Evolutionary conservation across 1,140 invertebrate species (phyloP), one percentile per base, ranked within the genome.

Genomic region (Rhopalosiphum maidis): DNA sequence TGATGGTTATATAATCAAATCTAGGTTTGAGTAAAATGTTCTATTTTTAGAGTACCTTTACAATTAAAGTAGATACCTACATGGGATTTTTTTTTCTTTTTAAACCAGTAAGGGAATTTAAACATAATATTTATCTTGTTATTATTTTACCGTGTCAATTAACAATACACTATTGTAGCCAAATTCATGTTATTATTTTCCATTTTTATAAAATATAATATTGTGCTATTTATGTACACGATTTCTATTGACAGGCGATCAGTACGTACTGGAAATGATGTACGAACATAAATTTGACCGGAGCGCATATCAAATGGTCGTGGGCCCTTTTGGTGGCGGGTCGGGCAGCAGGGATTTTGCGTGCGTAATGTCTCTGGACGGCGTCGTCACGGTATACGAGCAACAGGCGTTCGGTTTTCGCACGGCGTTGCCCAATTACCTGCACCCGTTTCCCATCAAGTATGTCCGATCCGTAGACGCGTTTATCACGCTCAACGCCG

Each of bases 291-390:
- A 95, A 51, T 95, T 98, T 94, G 96, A 95, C 60, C 96, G 96
- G 94, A 95, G 96, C 94, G 96, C 97, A 0, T 96, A 96, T 94
- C 97, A 96, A 94, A 95, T 98, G 93, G 96, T 96, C n/a, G 95
- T 96, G 89, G 98, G 98, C 41, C 96, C 97, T 2, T 99, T 99
- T 96, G 98, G 98, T 2, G 87, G 93, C 30, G 92, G 94, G 3
- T 96, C 97, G 9, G 96, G 96, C 95, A 96, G 96, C 11, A 96
- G 97, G 94, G 98, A 98, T 95, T 98, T 98, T 94, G 96, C 98
- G 60, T 98, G 98, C 95, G 96, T 99, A 6, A 98, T 98, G 95
- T 97, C 97, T 41, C 95, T 99, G 90, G 98, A 99, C 95, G 98
- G 98, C 2, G 96, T 97, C 35, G 94, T 99, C 4, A 96, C 96